Percentiles rank a stretch among this genome's conserved stretches.
phyloP scores from a whole-genome alignment of 2,888 invertebrate species.

The Caenorhabditis wallacei region DNA sequence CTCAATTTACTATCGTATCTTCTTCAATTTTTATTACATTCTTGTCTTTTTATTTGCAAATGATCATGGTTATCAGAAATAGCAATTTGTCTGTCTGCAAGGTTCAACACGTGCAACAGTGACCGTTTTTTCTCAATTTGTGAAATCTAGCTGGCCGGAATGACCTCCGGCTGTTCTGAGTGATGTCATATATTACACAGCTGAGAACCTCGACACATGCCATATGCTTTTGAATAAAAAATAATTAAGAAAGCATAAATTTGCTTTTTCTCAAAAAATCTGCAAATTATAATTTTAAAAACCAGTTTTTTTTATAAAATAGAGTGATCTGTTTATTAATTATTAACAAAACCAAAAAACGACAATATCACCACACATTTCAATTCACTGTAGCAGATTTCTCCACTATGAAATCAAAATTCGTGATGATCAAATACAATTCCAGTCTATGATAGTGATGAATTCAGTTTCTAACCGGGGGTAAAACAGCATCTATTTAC shows the following conservation, averaged over 20 bases:
- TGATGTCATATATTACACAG: slow-evolving; percentile 33
- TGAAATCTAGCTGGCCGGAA: neutral
- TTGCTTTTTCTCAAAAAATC: no score
- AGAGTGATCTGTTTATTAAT: slow-evolving; percentile 28
- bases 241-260: neutral
- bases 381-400: neutral
- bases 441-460: slow-evolving; percentile 23
- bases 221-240: slow-evolving; percentile 14
- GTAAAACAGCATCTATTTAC: neutral
- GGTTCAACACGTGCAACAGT: slow-evolving; percentile 1
- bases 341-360: slow-evolving; percentile 41
- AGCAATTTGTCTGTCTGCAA: neutral
- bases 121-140: neutral
- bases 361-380: slow-evolving; percentile 21
- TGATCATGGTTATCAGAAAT: neutral
- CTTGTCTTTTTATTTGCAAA: slow-evolving; percentile 11
- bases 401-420: neutral
- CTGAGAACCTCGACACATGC: neutral
- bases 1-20: neutral
- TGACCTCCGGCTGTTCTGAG: slow-evolving; percentile 21
- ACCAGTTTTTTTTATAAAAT: neutral
- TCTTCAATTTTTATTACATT: neutral
- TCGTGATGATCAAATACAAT: slow-evolving; percentile 6
- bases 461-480: slow-evolving; percentile 44
- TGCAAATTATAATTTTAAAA: neutral